These are phyloP conservation scores for Magallana ariakensis DNA, from an alignment of 1,140 invertebrate species.

Conservation along the genomic window DNA sequence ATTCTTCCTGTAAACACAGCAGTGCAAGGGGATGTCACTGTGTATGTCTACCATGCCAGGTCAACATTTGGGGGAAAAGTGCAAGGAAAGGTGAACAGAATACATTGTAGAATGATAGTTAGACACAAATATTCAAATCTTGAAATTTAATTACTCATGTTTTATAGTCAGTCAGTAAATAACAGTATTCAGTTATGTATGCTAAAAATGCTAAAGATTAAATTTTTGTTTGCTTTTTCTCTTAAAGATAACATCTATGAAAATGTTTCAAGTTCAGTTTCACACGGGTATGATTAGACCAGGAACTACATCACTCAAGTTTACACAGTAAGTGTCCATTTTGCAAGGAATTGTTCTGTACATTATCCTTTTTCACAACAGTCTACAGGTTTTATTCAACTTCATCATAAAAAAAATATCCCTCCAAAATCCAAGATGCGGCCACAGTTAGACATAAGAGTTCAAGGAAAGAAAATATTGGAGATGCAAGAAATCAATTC, in stretches of 20 bases:
- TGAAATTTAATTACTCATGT: not conserved
- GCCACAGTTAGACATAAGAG: no score
- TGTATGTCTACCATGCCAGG: conserved; percentile 91
- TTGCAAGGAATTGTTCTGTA: not conserved
- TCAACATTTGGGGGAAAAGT: conserved; percentile 89
- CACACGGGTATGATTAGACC: conserved; percentile 91
- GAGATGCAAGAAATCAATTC: no score
- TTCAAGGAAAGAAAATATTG: no score
- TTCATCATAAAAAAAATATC: no score
- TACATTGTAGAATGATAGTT: not conserved
- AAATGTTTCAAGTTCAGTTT: conserved; percentile 92
- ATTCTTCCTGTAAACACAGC: conserved; percentile 82
- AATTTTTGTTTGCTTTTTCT: conserved; percentile 18
- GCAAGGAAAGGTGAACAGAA: conserved; percentile 83
- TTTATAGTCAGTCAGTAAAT: not conserved
- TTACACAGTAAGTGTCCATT: conserved; percentile 83
- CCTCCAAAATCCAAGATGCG: no score
- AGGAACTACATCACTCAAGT: conserved; percentile 87
- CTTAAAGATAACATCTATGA: conserved; percentile 87
- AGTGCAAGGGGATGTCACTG: conserved; percentile 90
- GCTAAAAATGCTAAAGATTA: no score
- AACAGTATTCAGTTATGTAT: no score
- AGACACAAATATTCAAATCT: not conserved
- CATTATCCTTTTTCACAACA: no score
- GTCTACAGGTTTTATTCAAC: no score